phyloP scores from a whole-genome alignment of 2,113 vertebrate genomes.

The Symphodus melops region DNA sequence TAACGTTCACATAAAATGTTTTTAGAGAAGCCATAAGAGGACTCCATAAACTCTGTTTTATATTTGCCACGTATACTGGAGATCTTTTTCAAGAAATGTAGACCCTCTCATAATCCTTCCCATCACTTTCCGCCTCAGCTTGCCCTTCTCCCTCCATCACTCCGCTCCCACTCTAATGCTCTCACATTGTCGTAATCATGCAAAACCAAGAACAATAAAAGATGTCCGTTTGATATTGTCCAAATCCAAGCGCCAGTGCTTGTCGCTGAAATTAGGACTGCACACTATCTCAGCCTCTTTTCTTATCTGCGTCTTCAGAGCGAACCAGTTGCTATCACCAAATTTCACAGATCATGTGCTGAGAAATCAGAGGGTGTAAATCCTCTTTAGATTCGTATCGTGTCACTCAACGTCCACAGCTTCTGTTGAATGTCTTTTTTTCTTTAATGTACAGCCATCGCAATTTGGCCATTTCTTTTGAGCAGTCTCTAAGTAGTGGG shows the following conservation, averaged over 20 bases:
- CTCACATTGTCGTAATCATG: constrained; percentile 48
- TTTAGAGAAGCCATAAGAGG: constrained; percentile 22
- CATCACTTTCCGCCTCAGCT: constrained; percentile 42
- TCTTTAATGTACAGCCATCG: constrained; percentile 28
- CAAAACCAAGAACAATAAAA: constrained; percentile 57
- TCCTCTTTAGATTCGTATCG: constrained; percentile 71
- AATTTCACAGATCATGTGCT: constrained; percentile 62
- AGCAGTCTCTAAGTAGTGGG: neutral
- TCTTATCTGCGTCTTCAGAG: constrained; percentile 60
- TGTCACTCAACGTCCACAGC: constrained; percentile 54
- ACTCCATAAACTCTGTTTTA: constrained; percentile 3
- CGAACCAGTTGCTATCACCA: constrained; percentile 42
- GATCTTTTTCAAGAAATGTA: constrained; percentile 8
- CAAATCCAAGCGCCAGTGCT: constrained; percentile 72
- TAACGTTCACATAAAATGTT: neutral
- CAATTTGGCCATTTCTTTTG: neutral
- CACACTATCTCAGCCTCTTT: constrained; percentile 60
- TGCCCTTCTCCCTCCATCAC: constrained; percentile 33
- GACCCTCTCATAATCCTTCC: constrained; percentile 51
- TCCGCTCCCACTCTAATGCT: constrained; percentile 5
- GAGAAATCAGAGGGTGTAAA: constrained; percentile 55
- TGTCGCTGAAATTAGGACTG: constrained; percentile 69
- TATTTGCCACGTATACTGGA: neutral
- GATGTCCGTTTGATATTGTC: constrained; percentile 68
- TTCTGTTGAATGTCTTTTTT: constrained; percentile 17